Evolutionary conservation across 35 echinoderm and acorn worm species (phyloP).

Genomic region (Apostichopus parvimensis): DNA sequence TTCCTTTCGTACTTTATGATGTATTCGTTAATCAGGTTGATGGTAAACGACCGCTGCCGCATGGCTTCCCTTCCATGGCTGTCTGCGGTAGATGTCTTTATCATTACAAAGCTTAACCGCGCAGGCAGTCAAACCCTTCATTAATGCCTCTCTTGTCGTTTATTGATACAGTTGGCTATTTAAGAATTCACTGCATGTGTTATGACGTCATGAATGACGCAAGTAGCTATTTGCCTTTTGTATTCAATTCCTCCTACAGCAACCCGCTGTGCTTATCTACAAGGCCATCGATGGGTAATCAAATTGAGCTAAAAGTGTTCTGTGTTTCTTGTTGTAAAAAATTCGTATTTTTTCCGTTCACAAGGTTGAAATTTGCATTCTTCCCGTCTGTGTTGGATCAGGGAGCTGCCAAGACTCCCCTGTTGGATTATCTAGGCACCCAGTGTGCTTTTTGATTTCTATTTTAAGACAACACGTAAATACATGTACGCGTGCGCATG

Average conservation of each 20-base stretch:
- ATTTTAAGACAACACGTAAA: neutral
- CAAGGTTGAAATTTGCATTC: conserved; percentile 10
- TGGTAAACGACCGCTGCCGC: neutral
- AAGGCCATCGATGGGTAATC: conserved; percentile 38
- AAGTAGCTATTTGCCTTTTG: conserved; percentile 26
- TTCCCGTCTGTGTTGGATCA: neutral
- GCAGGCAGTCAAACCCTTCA: neutral
- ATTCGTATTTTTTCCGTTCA: neutral
- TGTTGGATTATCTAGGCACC: conserved; percentile 6
- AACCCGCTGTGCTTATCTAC: conserved; percentile 24
- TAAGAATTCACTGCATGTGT: conserved; percentile 32
- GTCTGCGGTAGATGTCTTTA: neutral
- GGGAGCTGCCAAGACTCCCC: neutral
- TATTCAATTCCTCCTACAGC: conserved; percentile 31
- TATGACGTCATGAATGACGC: conserved; percentile 39
- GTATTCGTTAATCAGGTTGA: neutral
- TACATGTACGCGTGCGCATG: neutral
- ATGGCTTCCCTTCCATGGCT: neutral
- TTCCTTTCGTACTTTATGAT: neutral
- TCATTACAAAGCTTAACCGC: neutral
- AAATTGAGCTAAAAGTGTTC: conserved; percentile 21
- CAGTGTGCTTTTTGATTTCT: neutral
- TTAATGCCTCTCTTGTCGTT: conserved; percentile 11
- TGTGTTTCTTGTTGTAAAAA: neutral
- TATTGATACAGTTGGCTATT: conserved; percentile 22